Evolutionary conservation across 2,888 invertebrate genomes (phyloP).

Genomic region (Leptinotarsa haldemani): DNA sequence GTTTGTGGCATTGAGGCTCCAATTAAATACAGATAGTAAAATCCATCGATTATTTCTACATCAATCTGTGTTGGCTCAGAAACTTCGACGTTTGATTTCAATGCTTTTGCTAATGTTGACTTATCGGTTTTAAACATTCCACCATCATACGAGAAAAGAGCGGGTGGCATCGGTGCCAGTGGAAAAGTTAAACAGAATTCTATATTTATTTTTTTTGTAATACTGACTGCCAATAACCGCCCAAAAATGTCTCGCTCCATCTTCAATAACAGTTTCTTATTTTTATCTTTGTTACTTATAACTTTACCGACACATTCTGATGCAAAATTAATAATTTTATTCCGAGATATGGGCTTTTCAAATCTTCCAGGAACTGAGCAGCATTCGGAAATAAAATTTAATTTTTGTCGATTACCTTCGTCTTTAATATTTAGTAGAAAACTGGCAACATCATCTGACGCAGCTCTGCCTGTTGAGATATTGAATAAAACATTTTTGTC

Average conservation of each 20-base stretch:
- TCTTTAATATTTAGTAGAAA: constrained; percentile 44
- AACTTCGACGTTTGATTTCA: too few relatives aligned
- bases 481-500: constrained; percentile 50
- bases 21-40: too few relatives aligned
- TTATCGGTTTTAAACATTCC: too few relatives aligned
- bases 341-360: constrained; percentile 15
- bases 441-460: constrained; percentile 52
- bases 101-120: too few relatives aligned
- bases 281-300: constrained; percentile 12
- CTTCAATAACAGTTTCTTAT: constrained; percentile 39
- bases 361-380: constrained; percentile 32
- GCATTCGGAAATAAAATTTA: constrained; percentile 41
- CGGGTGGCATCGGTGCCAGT: constrained; percentile 21
- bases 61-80: too few relatives aligned
- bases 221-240: constrained; percentile 47
- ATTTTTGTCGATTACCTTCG: constrained; percentile 39
- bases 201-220: constrained; percentile 54
- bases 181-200: constrained; percentile 47
- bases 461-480: constrained; percentile 57
- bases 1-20: constrained; percentile 43
- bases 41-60: too few relatives aligned
- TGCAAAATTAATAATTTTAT: too few relatives aligned
- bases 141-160: too few relatives aligned
- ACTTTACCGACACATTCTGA: too few relatives aligned
- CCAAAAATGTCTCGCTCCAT: constrained; percentile 53